Base-by-base conservation (phyloP, 2,113 vertebrate species). In the Perccottus glenii region DNA sequence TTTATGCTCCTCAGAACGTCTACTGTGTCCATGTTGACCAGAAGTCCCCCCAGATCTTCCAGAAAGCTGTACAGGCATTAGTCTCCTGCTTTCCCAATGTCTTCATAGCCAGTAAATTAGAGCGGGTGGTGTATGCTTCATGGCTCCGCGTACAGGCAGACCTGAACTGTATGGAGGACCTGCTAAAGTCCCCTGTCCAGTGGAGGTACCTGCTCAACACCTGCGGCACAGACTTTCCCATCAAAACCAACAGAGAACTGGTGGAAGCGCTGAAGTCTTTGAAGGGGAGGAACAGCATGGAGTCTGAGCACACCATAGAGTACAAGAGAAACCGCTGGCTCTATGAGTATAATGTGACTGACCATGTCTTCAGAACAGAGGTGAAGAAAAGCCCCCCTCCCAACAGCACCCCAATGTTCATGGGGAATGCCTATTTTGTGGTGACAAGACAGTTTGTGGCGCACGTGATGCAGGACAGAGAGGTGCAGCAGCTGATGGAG, bases 131-230 rank as follows among this genome's bases (percentile, higher is more conserved):
- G 4, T 98, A 98, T 0, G 95, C 96, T 4, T 93, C 95, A 0
- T 99, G 96, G 96, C 94, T 90, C 45, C 80, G 96, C 51, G 91
- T 98, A n/a, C 96, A 98, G 80, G 97, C 96, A 0, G 96, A 99
- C 71, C 79, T 98, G 42, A 97, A 98, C 84, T 98, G 97, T 73
- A 97, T 98, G 95, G 80, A 92, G 56, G 95, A 96, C 58, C 83
- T 99, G 56, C 71, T 96, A 45, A 82, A 48, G 44, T 94, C 92
- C 19, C 16, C 73, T 0, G 75, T 96, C 42, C 87, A 74, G 0
- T 99, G 96, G 96, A 94, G 36, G 42, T 99, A 99, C 69, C 6
- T 99, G 38, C 89, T 99, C 0, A 99, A 97, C 70, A 96, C 96
- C 0, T 98, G 96, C 0, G 96, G 97, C 66, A 86, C 94, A 0